Base-by-base conservation (phyloP, 2,797 vertebrate species). In the Squalus acanthias region DNA sequence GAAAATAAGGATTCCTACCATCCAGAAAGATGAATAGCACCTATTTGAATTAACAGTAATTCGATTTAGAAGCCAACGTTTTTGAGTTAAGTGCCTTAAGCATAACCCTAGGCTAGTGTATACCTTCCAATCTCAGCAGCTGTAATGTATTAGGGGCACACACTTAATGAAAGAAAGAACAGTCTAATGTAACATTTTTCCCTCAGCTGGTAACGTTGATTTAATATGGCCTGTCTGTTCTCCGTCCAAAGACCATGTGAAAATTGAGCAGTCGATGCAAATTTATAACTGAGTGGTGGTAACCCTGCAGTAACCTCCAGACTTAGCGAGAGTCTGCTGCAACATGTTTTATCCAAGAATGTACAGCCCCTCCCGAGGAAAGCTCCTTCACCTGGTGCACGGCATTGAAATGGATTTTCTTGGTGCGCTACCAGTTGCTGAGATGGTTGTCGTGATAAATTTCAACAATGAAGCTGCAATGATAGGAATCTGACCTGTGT, bases 401-500 rank as follows among this genome's bases (percentile, higher is more conserved):
- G 17, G 29, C 13, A 26, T 4, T 46, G n/a, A 24, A n/a, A 33
- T 17, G 33, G 60, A 17, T n/a, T 39, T 65, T 63, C 60, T 17
- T 15, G 5, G 1, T 63, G 33, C 26, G 53, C 89, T 22, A 46
- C 65, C 91, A 46, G 7, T 69, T n/a, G 57, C 88, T 1, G 12
- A 91, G 88, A 91, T 91, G 33, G 60, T 63, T n/a, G 88, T 4
- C 88, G n/a, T 87, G 39, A 89, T 89, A 89, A 39, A 89, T 33
- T 39, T 74, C 9, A 26, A 74, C 69, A 29, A 17, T 57, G 13
- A 74, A 74, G 69, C 69, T 17, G 24, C 26, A 70, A 39, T 53
- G 46, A 57, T 95, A 72, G 94, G 46, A 70, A 95, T 95, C 94
- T 95, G 46, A 53, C 94, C 39, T 53, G 94, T 26, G 26, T 95